A percentile compares a stretch with the other conserved stretches of the same genome.
phyloP scores from a whole-genome alignment of 2,888 invertebrate genomes.

The Cyclophora punctaria region DNA sequence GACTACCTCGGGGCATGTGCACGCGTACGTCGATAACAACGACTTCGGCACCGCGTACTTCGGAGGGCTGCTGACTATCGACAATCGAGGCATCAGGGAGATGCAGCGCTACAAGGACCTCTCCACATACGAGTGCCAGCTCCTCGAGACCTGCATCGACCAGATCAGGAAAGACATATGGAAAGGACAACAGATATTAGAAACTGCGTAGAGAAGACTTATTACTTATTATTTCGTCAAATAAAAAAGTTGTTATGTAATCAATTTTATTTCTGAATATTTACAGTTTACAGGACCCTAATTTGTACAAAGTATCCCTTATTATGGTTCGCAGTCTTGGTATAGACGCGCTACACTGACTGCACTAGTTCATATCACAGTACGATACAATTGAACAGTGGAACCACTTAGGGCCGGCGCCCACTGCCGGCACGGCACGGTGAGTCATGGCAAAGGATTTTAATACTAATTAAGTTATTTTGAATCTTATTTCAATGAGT shows the following conservation, averaged over 20 bases:
- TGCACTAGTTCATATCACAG: too few relatives aligned
- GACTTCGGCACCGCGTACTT: conserved; percentile 55
- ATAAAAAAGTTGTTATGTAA: conserved; percentile 24
- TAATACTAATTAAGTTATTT: too few relatives aligned
- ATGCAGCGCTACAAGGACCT: conserved; percentile 42
- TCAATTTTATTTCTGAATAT: conserved; percentile 40
- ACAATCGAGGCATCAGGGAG: conserved; percentile 34
- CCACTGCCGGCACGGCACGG: too few relatives aligned
- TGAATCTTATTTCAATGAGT: too few relatives aligned
- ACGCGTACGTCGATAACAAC: conserved; percentile 52
- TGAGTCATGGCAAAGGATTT: too few relatives aligned
- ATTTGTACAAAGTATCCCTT: conserved; percentile 25
- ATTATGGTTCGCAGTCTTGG: too few relatives aligned
- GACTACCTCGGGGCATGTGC: conserved; percentile 32
- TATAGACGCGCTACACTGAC: too few relatives aligned
- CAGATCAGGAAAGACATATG: conserved; percentile 43
- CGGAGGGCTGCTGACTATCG: conserved; percentile 40
- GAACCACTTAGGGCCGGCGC: too few relatives aligned
- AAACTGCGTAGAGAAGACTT: conserved; percentile 24
- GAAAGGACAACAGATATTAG: conserved; percentile 43
- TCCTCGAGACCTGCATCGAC: conserved; percentile 41
- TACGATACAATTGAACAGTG: too few relatives aligned
- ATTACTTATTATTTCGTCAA: neutral
- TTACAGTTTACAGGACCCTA: conserved; percentile 51
- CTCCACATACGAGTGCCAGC: conserved; percentile 38